Evolutionary conservation across 2,797 vertebrate genomes (phyloP), one percentile per base, ranked within the genome.

Genomic region (Otolemur crassicaudatus): DNA sequence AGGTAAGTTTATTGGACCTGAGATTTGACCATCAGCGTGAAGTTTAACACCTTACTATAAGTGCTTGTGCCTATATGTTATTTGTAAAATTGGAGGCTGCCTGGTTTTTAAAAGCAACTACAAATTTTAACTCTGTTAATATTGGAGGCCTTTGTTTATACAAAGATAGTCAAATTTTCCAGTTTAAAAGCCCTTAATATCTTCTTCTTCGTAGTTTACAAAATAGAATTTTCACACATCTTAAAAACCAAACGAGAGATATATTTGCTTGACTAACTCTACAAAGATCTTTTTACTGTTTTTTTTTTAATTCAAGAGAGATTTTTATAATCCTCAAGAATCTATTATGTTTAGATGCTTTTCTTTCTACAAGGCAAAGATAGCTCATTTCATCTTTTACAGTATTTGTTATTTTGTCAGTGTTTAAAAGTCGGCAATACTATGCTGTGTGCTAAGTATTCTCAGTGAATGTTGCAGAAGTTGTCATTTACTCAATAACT

Each of bases 21-120:
- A 87, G 65, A 87, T 95, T 85, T 97, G 43, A 85, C 79, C 31
- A 49, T 94, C 37, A 37, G 31, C 34, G 81, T 88, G 85, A 96
- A 93, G 23, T 95, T 95, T 96, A 93, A 94, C 10, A 87, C 40
- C 29, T 90, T 69, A 85, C 56, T 83, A n/a, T 34, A 73, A 46
- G 37, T 94, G 16, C 16, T n/a, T 63, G 7, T 60, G 14, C 14
- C 16, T 69, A 29, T 90, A 86, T 31, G 40, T 10, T 23, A 27
- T 76, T 77, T 79, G 46, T 87, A 88, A 93, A 88, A 60, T 16
- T 87, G 17, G 37, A 91, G 27, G 14, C 27, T 4, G 27, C 56
- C 61, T 94, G 83, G 27, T 73, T 89, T 96, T 95, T 70, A 87
- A 93, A 95, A 95, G 53, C 23, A 23, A 75, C 37, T 61, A 87